Percentiles rank a stretch among this genome's conserved stretches.
Conservation (phyloP, 1,140 invertebrate species). For the Drosophila baimaii region DNA sequence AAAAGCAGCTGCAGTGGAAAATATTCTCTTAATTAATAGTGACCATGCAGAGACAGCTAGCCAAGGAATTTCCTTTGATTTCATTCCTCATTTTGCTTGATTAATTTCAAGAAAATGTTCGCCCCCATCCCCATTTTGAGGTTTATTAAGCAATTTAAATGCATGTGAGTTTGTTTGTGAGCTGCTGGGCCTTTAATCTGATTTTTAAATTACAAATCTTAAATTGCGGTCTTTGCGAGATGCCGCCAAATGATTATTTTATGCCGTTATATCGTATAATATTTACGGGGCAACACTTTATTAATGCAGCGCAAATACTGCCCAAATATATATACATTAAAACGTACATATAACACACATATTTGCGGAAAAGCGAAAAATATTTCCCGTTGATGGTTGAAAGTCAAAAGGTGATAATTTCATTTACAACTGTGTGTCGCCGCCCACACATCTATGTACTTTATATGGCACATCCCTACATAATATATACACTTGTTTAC, state of each 20-base stretch:
- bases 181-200: no score
- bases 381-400: constrained; percentile 30
- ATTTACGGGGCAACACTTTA: constrained; percentile 30
- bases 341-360: background rate
- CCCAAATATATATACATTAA: background rate
- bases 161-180: no score
- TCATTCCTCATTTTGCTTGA: background rate
- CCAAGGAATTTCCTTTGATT: background rate
- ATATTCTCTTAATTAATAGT: constrained; percentile 14
- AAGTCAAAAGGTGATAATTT: constrained; percentile 52
- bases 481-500: constrained; percentile 30
- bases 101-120: background rate
- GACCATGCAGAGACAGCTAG: no score
- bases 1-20: background rate
- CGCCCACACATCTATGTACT: constrained; percentile 13
- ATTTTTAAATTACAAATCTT: constrained; percentile 30
- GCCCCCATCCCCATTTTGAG: background rate
- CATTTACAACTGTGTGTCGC: constrained; percentile 40
- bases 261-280: constrained; percentile 11
- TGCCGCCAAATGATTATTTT: constrained; percentile 9
- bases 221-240: constrained; percentile 3
- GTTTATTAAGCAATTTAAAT: constrained; percentile 26
- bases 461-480: constrained; percentile 9
- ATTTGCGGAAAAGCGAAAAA: constrained; percentile 22
- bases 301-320: constrained; percentile 42